Conservation (phyloP, 2,888 invertebrate genomes). For the Polymixis lichenea region DNA sequence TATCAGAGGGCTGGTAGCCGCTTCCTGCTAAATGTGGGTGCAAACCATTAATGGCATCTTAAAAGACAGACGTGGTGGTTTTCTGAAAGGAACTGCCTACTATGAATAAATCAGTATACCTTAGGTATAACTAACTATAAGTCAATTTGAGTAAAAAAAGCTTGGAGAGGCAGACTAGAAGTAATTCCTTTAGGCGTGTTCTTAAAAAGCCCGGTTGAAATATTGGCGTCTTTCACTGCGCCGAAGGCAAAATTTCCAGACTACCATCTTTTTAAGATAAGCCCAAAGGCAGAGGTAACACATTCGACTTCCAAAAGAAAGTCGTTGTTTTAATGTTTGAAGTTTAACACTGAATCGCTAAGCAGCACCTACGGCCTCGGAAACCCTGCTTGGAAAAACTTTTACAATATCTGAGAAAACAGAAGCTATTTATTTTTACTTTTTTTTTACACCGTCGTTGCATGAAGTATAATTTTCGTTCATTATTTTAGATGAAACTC, state of each 20-base stretch:
- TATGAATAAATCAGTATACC: neutral
- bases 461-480: slow-evolving; percentile 35
- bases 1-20: slow-evolving; percentile 6
- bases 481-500: slow-evolving; percentile 22
- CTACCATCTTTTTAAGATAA: slow-evolving; percentile 21
- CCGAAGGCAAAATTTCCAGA: neutral
- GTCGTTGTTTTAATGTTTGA: slow-evolving; percentile 50
- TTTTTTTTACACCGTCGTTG: slow-evolving; percentile 32
- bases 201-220: neutral
- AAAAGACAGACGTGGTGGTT: neutral
- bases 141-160: neutral
- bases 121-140: neutral
- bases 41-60: slow-evolving; percentile 7
- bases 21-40: slow-evolving; percentile 33
- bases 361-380: slow-evolving; percentile 36
- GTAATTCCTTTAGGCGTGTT: neutral
- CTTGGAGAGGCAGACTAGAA: neutral
- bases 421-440: slow-evolving; percentile 51
- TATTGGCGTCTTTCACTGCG: neutral
- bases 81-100: neutral
- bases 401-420: slow-evolving; percentile 57
- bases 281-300: slow-evolving; percentile 8
- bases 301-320: slow-evolving; percentile 35
- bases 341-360: slow-evolving; percentile 54
- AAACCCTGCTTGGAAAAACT: slow-evolving; percentile 53